Conservation (phyloP, 1,140 invertebrate species). For the Cepaea nemoralis region DNA sequence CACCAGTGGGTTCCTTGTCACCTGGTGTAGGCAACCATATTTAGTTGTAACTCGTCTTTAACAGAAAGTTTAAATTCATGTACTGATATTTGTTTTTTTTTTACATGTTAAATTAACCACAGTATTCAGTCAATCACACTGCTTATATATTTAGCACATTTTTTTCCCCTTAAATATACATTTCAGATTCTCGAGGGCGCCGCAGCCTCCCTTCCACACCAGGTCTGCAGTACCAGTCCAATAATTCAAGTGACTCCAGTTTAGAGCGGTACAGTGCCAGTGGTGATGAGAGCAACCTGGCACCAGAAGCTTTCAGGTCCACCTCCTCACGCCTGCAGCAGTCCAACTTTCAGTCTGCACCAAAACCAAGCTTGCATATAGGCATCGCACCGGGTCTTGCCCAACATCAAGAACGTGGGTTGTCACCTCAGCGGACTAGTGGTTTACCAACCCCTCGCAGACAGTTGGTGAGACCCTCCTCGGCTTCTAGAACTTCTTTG, state of each 20-base stretch:
- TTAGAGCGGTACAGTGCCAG: slow-evolving; percentile 32
- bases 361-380: not conserved
- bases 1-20: too few species aligned
- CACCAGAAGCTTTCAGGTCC: slow-evolving; percentile 20
- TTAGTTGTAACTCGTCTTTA: too few species aligned
- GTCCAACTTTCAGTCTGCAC: not conserved
- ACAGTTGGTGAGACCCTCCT: slow-evolving; percentile 13
- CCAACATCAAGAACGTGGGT: not conserved
- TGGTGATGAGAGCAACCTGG: slow-evolving; percentile 34
- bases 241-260: slow-evolving; percentile 36
- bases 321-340: slow-evolving; percentile 21
- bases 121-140: too few species aligned
- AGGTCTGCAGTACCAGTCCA: slow-evolving; percentile 31
- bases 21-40: too few species aligned
- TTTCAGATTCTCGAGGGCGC: slow-evolving; percentile 12
- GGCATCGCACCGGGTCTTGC: not conserved
- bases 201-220: slow-evolving; percentile 10
- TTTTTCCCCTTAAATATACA: too few species aligned
- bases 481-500: slow-evolving; percentile 31
- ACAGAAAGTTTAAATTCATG: too few species aligned
- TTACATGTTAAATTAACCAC: too few species aligned
- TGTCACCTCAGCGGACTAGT: slow-evolving; percentile 22
- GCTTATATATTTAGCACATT: too few species aligned
- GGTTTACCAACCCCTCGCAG: slow-evolving; percentile 16
- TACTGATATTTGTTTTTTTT: too few species aligned